Evolutionary conservation across 1,140 invertebrate genomes (phyloP).

Genomic region (Hylaeus volcanicus): DNA sequence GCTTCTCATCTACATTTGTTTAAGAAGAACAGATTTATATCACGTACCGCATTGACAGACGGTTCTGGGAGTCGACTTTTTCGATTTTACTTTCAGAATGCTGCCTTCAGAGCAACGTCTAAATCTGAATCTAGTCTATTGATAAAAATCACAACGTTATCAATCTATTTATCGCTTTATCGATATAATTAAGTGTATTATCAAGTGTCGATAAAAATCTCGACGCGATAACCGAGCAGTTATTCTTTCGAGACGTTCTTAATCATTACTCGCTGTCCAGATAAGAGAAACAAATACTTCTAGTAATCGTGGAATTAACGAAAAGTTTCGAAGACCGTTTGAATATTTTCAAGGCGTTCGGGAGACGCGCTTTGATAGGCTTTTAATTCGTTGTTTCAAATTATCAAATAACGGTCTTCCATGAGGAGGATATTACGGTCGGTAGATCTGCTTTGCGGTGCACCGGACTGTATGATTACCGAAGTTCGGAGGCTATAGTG

Average conservation of each 20-base stretch:
- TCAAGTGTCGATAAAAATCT: background rate
- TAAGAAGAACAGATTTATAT: constrained; percentile 59
- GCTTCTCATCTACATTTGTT: constrained; percentile 55
- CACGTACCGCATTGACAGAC: background rate
- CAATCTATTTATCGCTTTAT: too few relatives aligned
- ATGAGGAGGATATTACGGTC: constrained; percentile 60
- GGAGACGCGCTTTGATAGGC: constrained; percentile 35
- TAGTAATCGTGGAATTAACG: too few relatives aligned
- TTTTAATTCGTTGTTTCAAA: constrained; percentile 52
- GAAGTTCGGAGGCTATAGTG: constrained; percentile 75
- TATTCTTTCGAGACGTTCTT: background rate
- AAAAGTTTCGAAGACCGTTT: too few relatives aligned
- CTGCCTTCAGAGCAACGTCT: too few relatives aligned
- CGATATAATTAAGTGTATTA: background rate
- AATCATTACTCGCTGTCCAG: background rate
- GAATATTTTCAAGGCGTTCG: constrained; percentile 20
- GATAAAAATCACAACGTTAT: too few relatives aligned
- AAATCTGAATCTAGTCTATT: too few relatives aligned
- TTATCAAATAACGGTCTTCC: constrained; percentile 72
- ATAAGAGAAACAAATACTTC: too few relatives aligned
- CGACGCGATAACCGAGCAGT: background rate
- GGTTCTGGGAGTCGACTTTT: background rate
- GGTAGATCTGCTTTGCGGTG: constrained; percentile 75
- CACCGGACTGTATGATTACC: constrained; percentile 78
- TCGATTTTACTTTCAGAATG: background rate